Conservation (phyloP, 2,113 vertebrate genomes). For the Castor canadensis region DNA sequence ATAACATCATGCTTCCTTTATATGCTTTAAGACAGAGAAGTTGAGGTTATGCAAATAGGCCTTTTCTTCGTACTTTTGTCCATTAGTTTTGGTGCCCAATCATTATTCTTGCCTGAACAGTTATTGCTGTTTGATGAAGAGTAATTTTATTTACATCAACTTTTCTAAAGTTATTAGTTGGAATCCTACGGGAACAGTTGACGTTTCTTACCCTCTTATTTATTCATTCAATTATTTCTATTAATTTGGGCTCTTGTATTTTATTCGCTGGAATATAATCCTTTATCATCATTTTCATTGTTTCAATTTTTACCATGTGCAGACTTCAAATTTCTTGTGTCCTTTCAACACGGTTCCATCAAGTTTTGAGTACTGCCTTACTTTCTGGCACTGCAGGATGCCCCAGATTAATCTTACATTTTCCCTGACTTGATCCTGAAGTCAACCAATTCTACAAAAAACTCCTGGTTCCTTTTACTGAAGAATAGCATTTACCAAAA, state of each 20-base stretch:
- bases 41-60: neutral
- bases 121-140: neutral
- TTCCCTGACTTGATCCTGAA: neutral
- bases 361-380: neutral
- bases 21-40: neutral
- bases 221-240: neutral
- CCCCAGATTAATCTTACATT: neutral
- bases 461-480: neutral
- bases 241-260: neutral
- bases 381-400: neutral
- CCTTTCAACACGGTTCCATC: neutral
- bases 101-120: neutral
- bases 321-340: neutral
- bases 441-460: neutral
- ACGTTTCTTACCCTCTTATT: neutral
- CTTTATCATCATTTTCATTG: neutral
- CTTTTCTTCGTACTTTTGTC: neutral
- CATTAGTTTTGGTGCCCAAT: neutral
- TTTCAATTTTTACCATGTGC: neutral
- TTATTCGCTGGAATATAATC: neutral
- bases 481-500: neutral
- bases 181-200: neutral
- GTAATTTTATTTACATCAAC: neutral
- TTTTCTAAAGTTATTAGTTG: neutral
- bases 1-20: neutral